Percentiles rank a stretch among this genome's conserved stretches.
Evolutionary conservation across 2,113 vertebrate genomes (phyloP).

Genomic region (Eupsittula cactorum): DNA sequence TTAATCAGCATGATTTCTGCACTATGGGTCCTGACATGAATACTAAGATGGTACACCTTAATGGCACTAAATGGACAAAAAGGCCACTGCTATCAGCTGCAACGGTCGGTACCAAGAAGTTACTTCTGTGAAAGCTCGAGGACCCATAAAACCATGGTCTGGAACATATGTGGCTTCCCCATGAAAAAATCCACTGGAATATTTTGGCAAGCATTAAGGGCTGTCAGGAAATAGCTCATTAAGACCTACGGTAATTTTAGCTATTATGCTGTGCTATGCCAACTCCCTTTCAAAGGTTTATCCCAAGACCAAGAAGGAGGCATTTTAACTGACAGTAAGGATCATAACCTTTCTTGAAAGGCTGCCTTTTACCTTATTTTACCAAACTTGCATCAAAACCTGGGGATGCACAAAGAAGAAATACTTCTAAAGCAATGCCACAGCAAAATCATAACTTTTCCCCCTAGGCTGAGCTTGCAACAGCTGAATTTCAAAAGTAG

Average conservation of each 20-base stretch:
- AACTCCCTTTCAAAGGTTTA: background rate
- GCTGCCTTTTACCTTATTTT: background rate
- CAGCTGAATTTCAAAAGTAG: background rate
- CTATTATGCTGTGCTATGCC: background rate
- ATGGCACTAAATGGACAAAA: background rate
- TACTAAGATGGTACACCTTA: background rate
- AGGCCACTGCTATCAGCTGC: background rate
- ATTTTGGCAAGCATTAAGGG: background rate
- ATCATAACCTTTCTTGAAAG: background rate
- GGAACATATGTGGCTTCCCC: background rate
- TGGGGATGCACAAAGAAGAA: background rate
- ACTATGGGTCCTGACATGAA: rapidly evolving
- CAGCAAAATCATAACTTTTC: background rate
- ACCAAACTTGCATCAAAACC: background rate
- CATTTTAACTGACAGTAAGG: background rate
- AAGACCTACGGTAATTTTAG: background rate
- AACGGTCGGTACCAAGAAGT: background rate
- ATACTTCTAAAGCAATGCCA: background rate
- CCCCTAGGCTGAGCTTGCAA: background rate
- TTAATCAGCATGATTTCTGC: background rate
- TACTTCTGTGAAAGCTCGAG: background rate
- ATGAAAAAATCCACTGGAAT: background rate
- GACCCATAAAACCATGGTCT: background rate
- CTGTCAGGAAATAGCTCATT: background rate
- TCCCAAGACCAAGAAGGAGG: background rate